phyloP scores from a whole-genome alignment of 2,888 invertebrate species.

The Augochlorella aurata region DNA sequence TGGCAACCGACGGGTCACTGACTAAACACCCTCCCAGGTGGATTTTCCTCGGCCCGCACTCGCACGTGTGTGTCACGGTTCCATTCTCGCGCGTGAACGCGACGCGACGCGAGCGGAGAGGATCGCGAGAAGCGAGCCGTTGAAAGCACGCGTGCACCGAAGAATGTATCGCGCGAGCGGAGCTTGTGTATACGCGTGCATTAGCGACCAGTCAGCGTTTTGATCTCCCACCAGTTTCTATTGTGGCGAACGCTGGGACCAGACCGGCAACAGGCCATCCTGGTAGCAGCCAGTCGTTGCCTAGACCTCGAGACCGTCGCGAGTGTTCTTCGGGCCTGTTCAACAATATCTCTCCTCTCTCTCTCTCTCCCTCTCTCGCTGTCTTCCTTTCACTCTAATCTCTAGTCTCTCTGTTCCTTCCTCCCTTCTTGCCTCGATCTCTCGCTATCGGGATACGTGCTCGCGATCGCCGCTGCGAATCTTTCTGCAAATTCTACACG shows the following conservation, averaged over 20 bases:
- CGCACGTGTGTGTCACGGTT: conserved; percentile 32
- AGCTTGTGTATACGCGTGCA: conserved; percentile 44
- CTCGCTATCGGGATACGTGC: neutral
- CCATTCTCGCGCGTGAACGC: neutral
- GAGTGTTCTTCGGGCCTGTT: conserved; percentile 53
- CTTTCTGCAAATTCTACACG: conserved; percentile 1
- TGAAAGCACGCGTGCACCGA: conserved; percentile 21
- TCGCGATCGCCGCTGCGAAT: conserved; percentile 7
- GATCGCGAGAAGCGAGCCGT: neutral
- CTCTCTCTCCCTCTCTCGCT: neutral
- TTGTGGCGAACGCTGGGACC: conserved; percentile 74
- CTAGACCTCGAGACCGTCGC: conserved; percentile 75
- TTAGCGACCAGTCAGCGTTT: conserved; percentile 74
- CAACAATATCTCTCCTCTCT: conserved; percentile 15
- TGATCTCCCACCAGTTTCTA: conserved; percentile 79
- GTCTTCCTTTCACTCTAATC: neutral
- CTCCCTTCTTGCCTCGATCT: too few species aligned
- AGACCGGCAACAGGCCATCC: conserved; percentile 74
- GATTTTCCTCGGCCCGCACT: conserved; percentile 28
- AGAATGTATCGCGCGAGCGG: neutral
- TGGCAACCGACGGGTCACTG: conserved; percentile 11
- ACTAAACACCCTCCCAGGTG: conserved; percentile 27
- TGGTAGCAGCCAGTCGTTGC: conserved; percentile 77
- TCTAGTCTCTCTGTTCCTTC: too few species aligned
- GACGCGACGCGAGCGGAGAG: neutral